Evolutionary conservation across 2,797 vertebrate genomes (phyloP), one percentile per base, ranked within the genome.

Genomic region (Chiroxiphia lanceolata): DNA sequence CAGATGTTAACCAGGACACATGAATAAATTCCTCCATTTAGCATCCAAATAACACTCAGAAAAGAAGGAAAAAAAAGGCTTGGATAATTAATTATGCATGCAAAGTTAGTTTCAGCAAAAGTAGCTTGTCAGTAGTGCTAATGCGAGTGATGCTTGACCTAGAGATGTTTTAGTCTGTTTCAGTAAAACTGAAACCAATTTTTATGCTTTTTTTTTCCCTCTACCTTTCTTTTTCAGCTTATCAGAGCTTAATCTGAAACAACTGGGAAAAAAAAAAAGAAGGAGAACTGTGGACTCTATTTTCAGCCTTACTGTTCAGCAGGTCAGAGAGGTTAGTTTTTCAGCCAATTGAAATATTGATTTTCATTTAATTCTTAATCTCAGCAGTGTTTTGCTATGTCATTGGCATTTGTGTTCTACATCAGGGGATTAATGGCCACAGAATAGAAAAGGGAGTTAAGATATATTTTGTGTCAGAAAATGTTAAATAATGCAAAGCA

Each of bases 391-490:
- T 96, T 94, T 94, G 61, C 69, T 93, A 29, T 86, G 70, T 84
- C 87, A 87, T 74, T 94, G 85, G 33, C 67, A 84, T 88, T 94
- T 94, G 67, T 94, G 74, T 90, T 94, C 74, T 75, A 64, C 54
- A 81, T 53, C 36, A 76, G 51, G 59, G 36, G 33, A 94, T 91
- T 95, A 91, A 96, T 96, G 80, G 33, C 42, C 33, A 27, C 23
- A 82, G 72, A 90, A 91, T 61, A 82, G 82, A 83, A 94, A 86
- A 94, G 26, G 19, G 70, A 89, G 29, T 63, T 91, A 61, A 93
- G 78, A 94, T 85, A 26, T 64, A 96, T 93, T 92, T 90, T 89
- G 48, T 96, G 93, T 96, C 94, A 96, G 77, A 96, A 93, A 90
- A 94, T 84, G 70, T 91, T 94, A 89, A 97, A 94, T 96, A 94